Evolutionary conservation across 1,140 invertebrate genomes (phyloP).

Genomic region (Dendroctonus ponderosae): DNA sequence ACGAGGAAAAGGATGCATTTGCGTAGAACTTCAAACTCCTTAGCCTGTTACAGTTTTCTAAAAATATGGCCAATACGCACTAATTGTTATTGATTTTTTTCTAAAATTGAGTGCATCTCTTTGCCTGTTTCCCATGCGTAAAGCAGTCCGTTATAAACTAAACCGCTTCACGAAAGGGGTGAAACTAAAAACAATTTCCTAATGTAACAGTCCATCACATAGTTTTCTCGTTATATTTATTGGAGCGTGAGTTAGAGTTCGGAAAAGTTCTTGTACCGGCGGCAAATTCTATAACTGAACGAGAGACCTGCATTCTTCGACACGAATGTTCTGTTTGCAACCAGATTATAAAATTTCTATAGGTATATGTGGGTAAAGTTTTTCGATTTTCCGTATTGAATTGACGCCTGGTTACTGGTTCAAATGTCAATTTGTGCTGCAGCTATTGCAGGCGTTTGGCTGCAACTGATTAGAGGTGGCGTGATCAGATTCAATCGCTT

Average conservation of each 20-base stretch:
- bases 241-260: conserved; percentile 22
- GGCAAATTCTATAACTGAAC: conserved; percentile 25
- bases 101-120: too few species aligned
- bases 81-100: too few species aligned
- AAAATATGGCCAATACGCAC: too few species aligned
- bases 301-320: conserved; percentile 6
- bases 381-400: conserved; percentile 5
- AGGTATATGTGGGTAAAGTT: conserved; percentile 1
- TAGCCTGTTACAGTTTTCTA: too few species aligned
- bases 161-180: conserved; percentile 24
- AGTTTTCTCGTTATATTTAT: conserved; percentile 34
- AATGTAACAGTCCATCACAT: conserved; percentile 33
- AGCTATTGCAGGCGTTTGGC: too few species aligned
- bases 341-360: conserved; percentile 21
- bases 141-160: background rate
- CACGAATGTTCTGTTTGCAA: conserved; percentile 9
- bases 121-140: too few species aligned
- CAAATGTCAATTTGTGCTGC: too few species aligned
- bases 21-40: too few species aligned
- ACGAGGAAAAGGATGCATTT: too few species aligned
- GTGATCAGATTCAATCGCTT: too few species aligned
- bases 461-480: background rate
- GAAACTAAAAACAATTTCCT: conserved; percentile 28
- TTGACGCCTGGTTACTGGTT: background rate
- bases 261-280: conserved; percentile 20